A percentile compares a stretch with the other conserved stretches of the same genome.
These are phyloP conservation scores for Ectemnius lituratus DNA, from an alignment of 2,888 invertebrate genomes.

Conservation along the genomic window DNA sequence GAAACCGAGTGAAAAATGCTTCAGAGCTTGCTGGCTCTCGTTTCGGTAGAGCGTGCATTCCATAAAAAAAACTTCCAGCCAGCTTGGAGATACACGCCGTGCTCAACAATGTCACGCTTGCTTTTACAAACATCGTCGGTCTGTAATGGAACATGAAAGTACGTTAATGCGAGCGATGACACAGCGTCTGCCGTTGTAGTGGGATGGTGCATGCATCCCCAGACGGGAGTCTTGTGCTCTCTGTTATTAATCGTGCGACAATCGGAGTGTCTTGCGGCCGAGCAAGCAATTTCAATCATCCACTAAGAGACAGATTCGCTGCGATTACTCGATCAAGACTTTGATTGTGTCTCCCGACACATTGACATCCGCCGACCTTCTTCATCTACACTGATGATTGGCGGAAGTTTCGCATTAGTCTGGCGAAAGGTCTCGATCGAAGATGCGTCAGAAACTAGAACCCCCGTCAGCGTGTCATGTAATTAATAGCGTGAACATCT, in stretches of 20 bases:
- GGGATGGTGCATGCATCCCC: background rate
- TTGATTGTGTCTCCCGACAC: background rate
- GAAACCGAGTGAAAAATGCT: slow-evolving; percentile 50
- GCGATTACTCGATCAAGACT: background rate
- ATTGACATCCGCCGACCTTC: background rate
- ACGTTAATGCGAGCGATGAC: slow-evolving; percentile 26
- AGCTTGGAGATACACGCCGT: slow-evolving; percentile 1
- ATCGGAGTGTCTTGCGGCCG: background rate
- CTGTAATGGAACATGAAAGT: slow-evolving; percentile 37
- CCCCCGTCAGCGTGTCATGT: too few species aligned
- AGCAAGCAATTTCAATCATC: slow-evolving; percentile 9
- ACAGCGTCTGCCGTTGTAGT: background rate
- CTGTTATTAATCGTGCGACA: slow-evolving; percentile 1
- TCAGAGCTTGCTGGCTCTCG: slow-evolving; percentile 26
- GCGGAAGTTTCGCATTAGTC: slow-evolving; percentile 13
- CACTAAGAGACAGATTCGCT: background rate
- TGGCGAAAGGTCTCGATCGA: slow-evolving; percentile 15
- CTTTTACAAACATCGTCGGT: slow-evolving; percentile 50
- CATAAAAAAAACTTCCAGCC: slow-evolving; percentile 8
- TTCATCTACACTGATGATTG: too few species aligned
- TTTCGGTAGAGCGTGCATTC: slow-evolving; percentile 38
- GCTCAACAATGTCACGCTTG: slow-evolving; percentile 38
- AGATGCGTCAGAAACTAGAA: too few species aligned
- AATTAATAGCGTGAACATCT: slow-evolving; percentile 19
- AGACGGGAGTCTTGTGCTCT: background rate